Evolutionary conservation across 2,113 vertebrate species (phyloP).

Genomic region (Sinocyclocheilus maitianheensis): DNA sequence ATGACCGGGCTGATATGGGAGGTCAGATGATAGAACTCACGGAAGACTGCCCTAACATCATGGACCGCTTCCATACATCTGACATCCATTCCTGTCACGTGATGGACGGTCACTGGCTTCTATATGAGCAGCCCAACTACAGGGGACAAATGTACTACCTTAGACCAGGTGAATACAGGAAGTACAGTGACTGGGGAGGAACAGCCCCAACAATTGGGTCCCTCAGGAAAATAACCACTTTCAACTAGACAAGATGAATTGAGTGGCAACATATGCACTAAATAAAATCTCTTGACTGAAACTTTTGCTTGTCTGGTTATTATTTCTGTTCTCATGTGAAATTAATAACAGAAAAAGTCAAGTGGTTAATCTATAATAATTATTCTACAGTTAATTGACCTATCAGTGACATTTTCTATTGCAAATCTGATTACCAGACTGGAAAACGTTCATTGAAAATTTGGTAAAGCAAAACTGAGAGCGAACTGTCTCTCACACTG

Average conservation of each 20-base stretch:
- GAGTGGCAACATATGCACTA: not conserved
- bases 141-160: constrained; percentile 75
- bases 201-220: constrained; percentile 42
- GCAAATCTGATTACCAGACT: constrained; percentile 1
- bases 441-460: constrained; percentile 10
- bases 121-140: constrained; percentile 77
- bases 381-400: not conserved
- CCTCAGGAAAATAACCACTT: constrained; percentile 43
- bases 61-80: constrained; percentile 70
- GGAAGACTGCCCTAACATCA: constrained; percentile 75
- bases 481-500: not conserved
- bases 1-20: constrained; percentile 71
- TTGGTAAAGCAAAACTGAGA: not conserved
- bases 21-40: constrained; percentile 70
- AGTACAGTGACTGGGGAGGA: constrained; percentile 65
- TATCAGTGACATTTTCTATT: not conserved
- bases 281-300: constrained; percentile 21
- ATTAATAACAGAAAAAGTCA: not conserved
- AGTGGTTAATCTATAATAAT: not conserved
- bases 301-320: not conserved
- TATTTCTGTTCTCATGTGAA: not conserved
- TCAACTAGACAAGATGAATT: constrained; percentile 54
- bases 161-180: constrained; percentile 74
- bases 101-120: constrained; percentile 80
- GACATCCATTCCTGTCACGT: constrained; percentile 76